A percentile compares a stretch with the other conserved stretches of the same genome.
Conservation (phyloP, 1,140 invertebrate genomes). For the Aphelenchoides besseyi region DNA sequence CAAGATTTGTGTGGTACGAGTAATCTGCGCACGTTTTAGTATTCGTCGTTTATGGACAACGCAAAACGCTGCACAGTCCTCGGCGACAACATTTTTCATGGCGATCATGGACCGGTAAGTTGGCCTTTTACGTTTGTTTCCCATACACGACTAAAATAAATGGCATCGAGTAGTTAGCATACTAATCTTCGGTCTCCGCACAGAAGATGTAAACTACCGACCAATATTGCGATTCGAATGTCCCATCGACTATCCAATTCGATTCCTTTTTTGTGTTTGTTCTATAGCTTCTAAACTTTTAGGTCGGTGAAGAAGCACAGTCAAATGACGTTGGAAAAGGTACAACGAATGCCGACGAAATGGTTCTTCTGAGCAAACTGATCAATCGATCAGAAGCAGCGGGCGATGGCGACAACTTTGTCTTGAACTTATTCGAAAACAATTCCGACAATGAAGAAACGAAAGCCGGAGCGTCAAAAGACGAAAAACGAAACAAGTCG, state of each 20-base stretch:
- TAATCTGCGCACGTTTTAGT: no score
- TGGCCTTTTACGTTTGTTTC: neutral
- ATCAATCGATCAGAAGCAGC: constrained; percentile 20
- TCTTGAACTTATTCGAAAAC: constrained; percentile 42
- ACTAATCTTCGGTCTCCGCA: no score
- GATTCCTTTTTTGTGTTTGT: constrained; percentile 3
- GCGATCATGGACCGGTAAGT: neutral
- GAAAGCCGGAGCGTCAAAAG: constrained; percentile 35
- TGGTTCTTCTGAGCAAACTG: constrained; percentile 46
- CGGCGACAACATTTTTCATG: constrained; percentile 42
- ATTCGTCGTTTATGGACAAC: constrained; percentile 12
- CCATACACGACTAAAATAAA: no score
- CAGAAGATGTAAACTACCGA: no score
- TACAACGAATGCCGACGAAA: constrained; percentile 29
- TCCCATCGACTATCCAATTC: no score
- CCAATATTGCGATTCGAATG: no score
- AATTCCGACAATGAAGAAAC: constrained; percentile 29
- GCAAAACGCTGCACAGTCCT: constrained; percentile 34
- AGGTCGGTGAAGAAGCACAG: neutral
- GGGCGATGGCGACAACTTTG: constrained; percentile 31
- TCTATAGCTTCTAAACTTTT: neutral
- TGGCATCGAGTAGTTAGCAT: no score
- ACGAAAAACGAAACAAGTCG: constrained; percentile 14
- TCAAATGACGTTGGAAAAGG: neutral
- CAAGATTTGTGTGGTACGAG: no score